phyloP scores from a whole-genome alignment of 1,140 invertebrate species.

The Ladona fulva region DNA sequence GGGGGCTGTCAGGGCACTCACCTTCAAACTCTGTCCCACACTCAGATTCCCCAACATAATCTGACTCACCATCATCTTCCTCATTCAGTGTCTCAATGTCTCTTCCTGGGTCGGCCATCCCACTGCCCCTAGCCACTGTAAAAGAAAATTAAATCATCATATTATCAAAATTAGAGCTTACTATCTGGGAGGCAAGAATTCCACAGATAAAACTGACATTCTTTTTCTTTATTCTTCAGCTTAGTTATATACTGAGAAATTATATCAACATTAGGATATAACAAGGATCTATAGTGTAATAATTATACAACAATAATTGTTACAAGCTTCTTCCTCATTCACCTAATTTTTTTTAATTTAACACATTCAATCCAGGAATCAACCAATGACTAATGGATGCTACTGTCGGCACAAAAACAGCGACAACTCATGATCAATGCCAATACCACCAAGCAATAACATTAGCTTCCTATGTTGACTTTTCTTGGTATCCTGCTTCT shows the following conservation, averaged over 20 bases:
- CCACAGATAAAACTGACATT: background rate
- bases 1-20: background rate
- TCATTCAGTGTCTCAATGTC: conserved; percentile 59
- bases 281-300: too few species aligned
- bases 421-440: too few species aligned
- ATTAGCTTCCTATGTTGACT: too few species aligned
- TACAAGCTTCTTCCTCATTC: too few species aligned
- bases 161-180: background rate
- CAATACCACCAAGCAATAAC: too few species aligned
- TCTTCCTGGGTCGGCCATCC: conserved; percentile 44
- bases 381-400: too few species aligned
- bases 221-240: background rate
- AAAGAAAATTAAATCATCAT: background rate
- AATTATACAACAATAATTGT: too few species aligned
- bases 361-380: too few species aligned
- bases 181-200: background rate
- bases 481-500: too few species aligned
- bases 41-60: conserved; percentile 57
- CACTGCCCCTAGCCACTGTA: conserved; percentile 20
- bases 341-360: too few species aligned
- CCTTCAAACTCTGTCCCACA: conserved; percentile 52
- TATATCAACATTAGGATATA: too few species aligned
- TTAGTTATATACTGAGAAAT: conserved; percentile 13
- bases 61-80: conserved; percentile 62
- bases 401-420: too few species aligned